phyloP scores from a whole-genome alignment of 2,797 vertebrate species.

The Halcyon chelicuti region DNA sequence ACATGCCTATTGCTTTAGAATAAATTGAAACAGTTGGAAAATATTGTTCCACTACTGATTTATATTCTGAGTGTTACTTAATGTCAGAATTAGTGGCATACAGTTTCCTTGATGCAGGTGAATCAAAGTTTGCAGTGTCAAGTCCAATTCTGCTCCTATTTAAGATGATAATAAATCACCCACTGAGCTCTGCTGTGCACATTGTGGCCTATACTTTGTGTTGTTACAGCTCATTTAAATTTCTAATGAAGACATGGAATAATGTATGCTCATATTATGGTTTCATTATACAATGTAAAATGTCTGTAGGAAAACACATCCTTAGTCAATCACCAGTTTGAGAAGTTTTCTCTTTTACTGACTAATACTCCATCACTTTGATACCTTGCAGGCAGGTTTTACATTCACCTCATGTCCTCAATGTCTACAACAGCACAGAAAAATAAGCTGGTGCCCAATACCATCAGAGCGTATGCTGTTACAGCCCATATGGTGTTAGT shows the following conservation, averaged over 20 bases:
- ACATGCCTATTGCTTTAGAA: not conserved
- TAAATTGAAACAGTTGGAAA: conserved; percentile 39
- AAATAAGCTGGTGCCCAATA: conserved; percentile 30
- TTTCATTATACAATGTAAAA: conserved; percentile 29
- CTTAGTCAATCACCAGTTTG: conserved; percentile 10
- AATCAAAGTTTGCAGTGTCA: conserved; percentile 34
- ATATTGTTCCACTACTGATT: not conserved
- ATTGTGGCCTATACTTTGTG: not conserved
- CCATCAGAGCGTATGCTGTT: not conserved
- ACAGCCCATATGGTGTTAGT: conserved; percentile 27
- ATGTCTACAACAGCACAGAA: conserved; percentile 27
- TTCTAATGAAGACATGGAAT: conserved; percentile 33
- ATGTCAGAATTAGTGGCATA: not conserved
- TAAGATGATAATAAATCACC: conserved; percentile 24
- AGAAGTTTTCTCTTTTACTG: conserved; percentile 18
- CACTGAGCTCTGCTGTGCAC: conserved; percentile 2
- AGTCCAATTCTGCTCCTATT: conserved; percentile 35
- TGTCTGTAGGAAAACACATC: conserved; percentile 22
- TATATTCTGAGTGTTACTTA: conserved; percentile 13
- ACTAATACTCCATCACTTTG: not conserved
- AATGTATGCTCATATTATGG: conserved; percentile 25
- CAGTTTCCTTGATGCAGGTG: conserved; percentile 31
- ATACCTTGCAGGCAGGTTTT: conserved; percentile 10
- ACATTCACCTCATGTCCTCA: conserved; percentile 39
- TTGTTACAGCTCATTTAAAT: conserved; percentile 53